These are phyloP conservation scores for Bombus superbus DNA, from an alignment of 1,140 invertebrate genomes.

Conservation along the genomic window DNA sequence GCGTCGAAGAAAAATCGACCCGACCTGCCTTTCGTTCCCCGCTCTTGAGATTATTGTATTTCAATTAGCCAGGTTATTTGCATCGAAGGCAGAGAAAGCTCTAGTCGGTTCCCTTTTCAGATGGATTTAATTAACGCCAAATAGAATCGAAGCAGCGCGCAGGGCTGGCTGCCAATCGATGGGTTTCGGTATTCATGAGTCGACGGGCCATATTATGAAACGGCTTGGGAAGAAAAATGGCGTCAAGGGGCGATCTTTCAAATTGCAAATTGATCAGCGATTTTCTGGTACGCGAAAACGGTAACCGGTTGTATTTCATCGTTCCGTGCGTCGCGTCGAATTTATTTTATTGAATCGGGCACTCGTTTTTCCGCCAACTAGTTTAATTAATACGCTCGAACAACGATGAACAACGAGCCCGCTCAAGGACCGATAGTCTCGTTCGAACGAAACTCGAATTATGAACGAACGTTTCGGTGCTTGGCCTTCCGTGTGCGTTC, in stretches of 20 bases:
- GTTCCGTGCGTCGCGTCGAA: neutral
- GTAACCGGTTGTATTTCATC: neutral
- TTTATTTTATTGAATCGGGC: constrained; percentile 8
- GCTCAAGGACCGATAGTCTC: neutral
- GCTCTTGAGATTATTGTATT: neutral
- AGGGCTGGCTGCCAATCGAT: neutral
- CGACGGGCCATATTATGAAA: constrained; percentile 5
- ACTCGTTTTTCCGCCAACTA: neutral
- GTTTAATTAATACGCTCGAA: constrained; percentile 25
- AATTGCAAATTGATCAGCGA: constrained; percentile 22
- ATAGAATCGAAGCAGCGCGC: neutral
- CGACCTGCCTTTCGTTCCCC: neutral
- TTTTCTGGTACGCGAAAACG: neutral
- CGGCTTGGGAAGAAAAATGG: constrained; percentile 14
- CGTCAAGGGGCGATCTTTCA: constrained; percentile 16
- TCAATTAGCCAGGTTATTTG: constrained; percentile 11
- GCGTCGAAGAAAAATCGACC: neutral
- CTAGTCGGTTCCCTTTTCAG: constrained; percentile 3
- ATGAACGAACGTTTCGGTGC: neutral
- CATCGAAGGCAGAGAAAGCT: neutral
- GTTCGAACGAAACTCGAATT: neutral
- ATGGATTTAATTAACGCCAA: constrained; percentile 22
- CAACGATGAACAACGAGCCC: neutral
- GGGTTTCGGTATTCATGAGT: constrained; percentile 24
- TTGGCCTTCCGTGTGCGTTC: neutral